Evolutionary conservation across 2,113 vertebrate genomes (phyloP).

Genomic region (Rhodinocichla rosea): DNA sequence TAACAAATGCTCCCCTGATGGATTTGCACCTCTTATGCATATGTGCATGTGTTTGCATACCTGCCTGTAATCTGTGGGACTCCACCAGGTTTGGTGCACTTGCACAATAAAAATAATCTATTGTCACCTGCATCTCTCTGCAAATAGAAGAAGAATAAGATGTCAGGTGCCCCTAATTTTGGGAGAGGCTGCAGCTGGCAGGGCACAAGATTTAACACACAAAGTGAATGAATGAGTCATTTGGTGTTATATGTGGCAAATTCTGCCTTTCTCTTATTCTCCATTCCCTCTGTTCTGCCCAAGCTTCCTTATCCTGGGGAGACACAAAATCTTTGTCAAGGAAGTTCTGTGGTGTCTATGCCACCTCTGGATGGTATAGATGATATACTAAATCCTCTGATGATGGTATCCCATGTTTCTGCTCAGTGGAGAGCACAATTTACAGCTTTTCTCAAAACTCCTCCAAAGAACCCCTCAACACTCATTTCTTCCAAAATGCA

Average conservation of each 20-base stretch:
- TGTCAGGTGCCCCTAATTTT: not conserved
- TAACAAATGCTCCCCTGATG: not conserved
- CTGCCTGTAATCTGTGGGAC: fast-evolving
- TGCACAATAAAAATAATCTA: not conserved
- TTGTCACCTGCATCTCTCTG: not conserved
- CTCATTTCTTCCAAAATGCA: not conserved
- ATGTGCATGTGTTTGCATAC: not conserved
- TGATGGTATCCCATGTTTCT: not conserved
- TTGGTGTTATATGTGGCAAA: fast-evolving
- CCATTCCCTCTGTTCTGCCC: not conserved
- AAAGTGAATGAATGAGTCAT: not conserved
- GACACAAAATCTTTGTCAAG: not conserved
- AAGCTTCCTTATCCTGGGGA: not conserved
- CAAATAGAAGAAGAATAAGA: not conserved
- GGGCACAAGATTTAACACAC: not conserved
- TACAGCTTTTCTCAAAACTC: not conserved
- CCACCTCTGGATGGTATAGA: not conserved
- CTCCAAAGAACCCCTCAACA: not conserved
- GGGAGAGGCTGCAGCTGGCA: not conserved
- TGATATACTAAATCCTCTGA: not conserved
- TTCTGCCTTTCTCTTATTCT: not conserved
- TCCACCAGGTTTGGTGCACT: not conserved
- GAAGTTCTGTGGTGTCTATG: not conserved
- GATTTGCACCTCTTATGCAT: not conserved
- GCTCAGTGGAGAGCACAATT: not conserved